phyloP scores from a whole-genome alignment of 1,140 invertebrate genomes.

The Drosophila miranda region DNA sequence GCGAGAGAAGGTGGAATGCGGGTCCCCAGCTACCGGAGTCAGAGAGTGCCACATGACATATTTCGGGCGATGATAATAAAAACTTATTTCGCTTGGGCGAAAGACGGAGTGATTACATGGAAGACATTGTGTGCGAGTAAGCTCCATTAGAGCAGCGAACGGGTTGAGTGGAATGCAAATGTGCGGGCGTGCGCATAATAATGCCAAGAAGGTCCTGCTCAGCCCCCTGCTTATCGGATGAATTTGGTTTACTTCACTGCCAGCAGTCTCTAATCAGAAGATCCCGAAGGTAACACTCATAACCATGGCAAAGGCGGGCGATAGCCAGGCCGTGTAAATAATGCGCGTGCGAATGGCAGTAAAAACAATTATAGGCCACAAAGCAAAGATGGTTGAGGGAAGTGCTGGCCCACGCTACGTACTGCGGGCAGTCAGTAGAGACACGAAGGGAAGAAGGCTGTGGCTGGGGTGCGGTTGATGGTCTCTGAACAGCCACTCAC shows the following conservation, averaged over 20 bases:
- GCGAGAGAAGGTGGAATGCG: constrained; percentile 32
- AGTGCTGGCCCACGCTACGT: constrained; percentile 49
- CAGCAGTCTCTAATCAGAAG: too few relatives aligned
- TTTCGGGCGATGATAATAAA: constrained; percentile 72
- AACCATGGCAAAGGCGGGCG: constrained; percentile 19
- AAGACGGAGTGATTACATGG: constrained; percentile 37
- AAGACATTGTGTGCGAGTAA: constrained; percentile 22
- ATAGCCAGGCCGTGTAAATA: constrained; percentile 40
- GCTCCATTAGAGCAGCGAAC: constrained; percentile 16
- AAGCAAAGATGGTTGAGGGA: constrained; percentile 45
- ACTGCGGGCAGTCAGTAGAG: constrained; percentile 15
- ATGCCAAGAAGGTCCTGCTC: too few relatives aligned
- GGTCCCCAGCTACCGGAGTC: constrained; percentile 9
- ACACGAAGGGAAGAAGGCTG: constrained; percentile 4
- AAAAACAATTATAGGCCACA: constrained; percentile 73
- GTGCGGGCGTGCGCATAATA: too few relatives aligned
- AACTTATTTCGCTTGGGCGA: constrained; percentile 60
- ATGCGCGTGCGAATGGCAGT: constrained; percentile 59
- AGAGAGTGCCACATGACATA: constrained; percentile 56
- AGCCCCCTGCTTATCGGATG: too few relatives aligned
- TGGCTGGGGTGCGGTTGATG: background rate
- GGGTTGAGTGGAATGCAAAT: background rate
- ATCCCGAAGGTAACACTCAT: constrained; percentile 14
- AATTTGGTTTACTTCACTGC: too few relatives aligned
- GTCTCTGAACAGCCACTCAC: constrained; percentile 17